phyloP scores from a whole-genome alignment of 2,888 invertebrate species.

The Amblyteles armatorius region DNA sequence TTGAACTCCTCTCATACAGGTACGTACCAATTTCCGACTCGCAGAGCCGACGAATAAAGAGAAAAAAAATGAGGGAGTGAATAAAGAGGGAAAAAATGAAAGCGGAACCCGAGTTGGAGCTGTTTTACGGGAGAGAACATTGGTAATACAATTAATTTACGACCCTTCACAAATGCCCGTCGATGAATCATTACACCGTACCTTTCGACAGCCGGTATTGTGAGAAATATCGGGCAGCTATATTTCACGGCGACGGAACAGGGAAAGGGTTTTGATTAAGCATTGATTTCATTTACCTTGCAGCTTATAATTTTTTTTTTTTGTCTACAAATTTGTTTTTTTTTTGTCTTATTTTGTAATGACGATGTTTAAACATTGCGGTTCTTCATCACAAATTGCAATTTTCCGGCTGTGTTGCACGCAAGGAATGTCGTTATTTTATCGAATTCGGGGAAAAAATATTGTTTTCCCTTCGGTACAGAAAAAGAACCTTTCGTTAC shows the following conservation, averaged over 20 bases:
- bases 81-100: not conserved
- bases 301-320: not conserved
- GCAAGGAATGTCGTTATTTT: too few relatives aligned
- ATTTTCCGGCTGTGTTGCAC: too few relatives aligned
- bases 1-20: not conserved
- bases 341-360: too few relatives aligned
- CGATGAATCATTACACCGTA: slow-evolving; percentile 1
- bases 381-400: too few relatives aligned
- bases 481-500: too few relatives aligned
- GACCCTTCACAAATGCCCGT: not conserved
- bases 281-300: too few relatives aligned
- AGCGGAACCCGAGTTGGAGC: not conserved
- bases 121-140: not conserved
- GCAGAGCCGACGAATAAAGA: not conserved
- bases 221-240: not conserved
- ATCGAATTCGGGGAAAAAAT: not conserved
- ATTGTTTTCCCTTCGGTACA: not conserved
- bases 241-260: not conserved
- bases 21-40: not conserved
- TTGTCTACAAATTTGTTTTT: too few relatives aligned
- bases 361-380: too few relatives aligned
- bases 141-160: not conserved
- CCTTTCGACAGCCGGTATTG: not conserved
- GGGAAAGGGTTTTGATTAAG: not conserved
- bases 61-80: not conserved